phyloP scores from a whole-genome alignment of 2,797 vertebrate genomes.

The Myoxocephalus aenaeus region DNA sequence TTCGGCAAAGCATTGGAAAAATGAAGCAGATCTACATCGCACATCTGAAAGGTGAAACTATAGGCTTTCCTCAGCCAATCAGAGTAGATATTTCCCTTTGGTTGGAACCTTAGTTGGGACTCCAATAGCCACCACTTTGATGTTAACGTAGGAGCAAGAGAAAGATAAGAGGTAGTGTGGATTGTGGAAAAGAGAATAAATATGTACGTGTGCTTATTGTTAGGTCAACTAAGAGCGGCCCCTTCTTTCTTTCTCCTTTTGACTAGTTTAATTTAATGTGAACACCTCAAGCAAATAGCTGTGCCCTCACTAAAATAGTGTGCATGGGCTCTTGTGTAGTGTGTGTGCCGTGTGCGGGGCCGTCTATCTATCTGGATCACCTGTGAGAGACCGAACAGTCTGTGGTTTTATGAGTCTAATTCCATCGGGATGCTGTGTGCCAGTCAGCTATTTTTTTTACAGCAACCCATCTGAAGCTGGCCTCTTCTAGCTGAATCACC shows the following conservation, averaged over 20 bases:
- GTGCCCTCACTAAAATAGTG: constrained; percentile 16
- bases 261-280: constrained; percentile 21
- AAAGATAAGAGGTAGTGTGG: constrained; percentile 1
- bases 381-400: constrained; percentile 30
- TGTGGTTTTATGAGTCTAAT: constrained; percentile 59
- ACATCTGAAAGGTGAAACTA: constrained; percentile 24
- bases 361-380: constrained; percentile 24
- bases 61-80: constrained; percentile 4
- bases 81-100: constrained; percentile 14
- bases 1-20: background rate
- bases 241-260: constrained; percentile 23
- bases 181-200: background rate
- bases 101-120: background rate
- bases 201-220: background rate
- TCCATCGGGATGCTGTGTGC: constrained; percentile 32
- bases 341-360: background rate
- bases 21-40: constrained; percentile 19
- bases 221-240: constrained; percentile 8
- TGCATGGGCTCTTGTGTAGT: constrained; percentile 4
- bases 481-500: constrained; percentile 54
- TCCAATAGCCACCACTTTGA: background rate
- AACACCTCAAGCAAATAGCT: constrained; percentile 15
- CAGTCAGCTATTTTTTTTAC: constrained; percentile 60
- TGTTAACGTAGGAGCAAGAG: constrained; percentile 3
- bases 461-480: constrained; percentile 38